These are phyloP conservation scores for Odontamblyopus rebecca DNA, from an alignment of 2,797 vertebrate genomes.

Conservation along the genomic window DNA sequence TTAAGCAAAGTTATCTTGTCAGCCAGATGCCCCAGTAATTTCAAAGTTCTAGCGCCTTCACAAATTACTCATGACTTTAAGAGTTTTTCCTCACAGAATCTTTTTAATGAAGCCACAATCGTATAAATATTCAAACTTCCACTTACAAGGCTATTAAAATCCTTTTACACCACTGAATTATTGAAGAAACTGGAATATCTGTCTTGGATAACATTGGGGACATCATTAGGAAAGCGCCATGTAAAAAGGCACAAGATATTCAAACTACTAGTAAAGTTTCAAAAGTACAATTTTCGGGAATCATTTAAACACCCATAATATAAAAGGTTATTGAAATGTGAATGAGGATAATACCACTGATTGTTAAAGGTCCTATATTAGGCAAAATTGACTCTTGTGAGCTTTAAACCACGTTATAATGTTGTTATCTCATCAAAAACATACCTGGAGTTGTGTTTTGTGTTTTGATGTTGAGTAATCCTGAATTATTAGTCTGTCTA, in stretches of 20 bases:
- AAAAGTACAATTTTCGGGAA: neutral
- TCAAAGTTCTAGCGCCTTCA: slow-evolving; percentile 10
- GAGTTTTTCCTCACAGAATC: neutral
- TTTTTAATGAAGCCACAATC: slow-evolving; percentile 10
- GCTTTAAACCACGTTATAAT: too few relatives aligned
- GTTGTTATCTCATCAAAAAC: too few relatives aligned
- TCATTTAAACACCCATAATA: neutral
- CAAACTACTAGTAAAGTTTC: too few relatives aligned
- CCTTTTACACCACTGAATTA: slow-evolving; percentile 1
- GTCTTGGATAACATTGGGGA: slow-evolving; percentile 5
- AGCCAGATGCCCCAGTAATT: slow-evolving; percentile 1
- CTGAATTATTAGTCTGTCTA: too few relatives aligned
- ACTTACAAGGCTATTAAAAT: neutral
- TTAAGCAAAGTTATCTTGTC: slow-evolving; percentile 6
- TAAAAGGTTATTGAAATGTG: neutral
- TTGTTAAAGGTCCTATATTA: too few relatives aligned
- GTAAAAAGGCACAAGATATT: neutral
- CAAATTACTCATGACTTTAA: neutral
- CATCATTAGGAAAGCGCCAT: neutral
- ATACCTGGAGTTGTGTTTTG: too few relatives aligned
- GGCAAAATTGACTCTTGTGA: too few relatives aligned
- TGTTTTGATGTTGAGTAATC: too few relatives aligned
- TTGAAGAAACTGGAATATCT: neutral
- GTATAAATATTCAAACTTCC: slow-evolving; percentile 3
- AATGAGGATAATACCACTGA: neutral